A percentile compares a stretch with the other conserved stretches of the same genome.
These are phyloP conservation scores for Electrophaes corylata DNA, from an alignment of 2,888 invertebrate genomes.

Conservation along the genomic window DNA sequence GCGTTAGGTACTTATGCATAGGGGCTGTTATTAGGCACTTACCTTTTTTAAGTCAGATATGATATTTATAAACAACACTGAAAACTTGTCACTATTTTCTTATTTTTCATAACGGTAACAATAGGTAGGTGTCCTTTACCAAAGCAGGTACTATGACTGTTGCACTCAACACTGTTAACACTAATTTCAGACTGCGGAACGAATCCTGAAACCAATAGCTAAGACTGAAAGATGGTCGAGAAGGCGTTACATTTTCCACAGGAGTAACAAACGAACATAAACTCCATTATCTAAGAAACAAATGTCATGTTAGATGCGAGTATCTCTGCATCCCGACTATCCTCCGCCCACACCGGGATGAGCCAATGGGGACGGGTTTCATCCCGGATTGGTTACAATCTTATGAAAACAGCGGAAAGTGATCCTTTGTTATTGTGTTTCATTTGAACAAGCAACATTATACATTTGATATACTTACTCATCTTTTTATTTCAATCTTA, in stretches of 20 bases:
- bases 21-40: too few species aligned
- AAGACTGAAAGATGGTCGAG: slow-evolving; percentile 57
- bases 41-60: too few species aligned
- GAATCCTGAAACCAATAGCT: slow-evolving; percentile 70
- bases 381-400: slow-evolving; percentile 73
- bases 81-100: slow-evolving; percentile 14
- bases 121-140: too few species aligned
- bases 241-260: slow-evolving; percentile 68
- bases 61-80: slow-evolving; percentile 6
- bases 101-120: slow-evolving; percentile 8
- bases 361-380: slow-evolving; percentile 60
- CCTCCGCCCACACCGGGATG: slow-evolving; percentile 61
- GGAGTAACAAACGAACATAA: slow-evolving; percentile 52
- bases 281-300: slow-evolving; percentile 57
- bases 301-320: slow-evolving; percentile 52
- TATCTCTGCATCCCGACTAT: slow-evolving; percentile 62
- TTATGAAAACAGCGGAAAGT: slow-evolving; percentile 65
- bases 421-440: slow-evolving; percentile 66
- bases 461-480: slow-evolving; percentile 22
- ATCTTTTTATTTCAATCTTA: background rate
- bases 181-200: slow-evolving; percentile 42
- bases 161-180: slow-evolving; percentile 44
- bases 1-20: too few species aligned
- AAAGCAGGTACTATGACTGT: slow-evolving; percentile 22
- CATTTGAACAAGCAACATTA: slow-evolving; percentile 58